Conservation (phyloP, 1,140 invertebrate species). For the Penaeus chinensis region DNA sequence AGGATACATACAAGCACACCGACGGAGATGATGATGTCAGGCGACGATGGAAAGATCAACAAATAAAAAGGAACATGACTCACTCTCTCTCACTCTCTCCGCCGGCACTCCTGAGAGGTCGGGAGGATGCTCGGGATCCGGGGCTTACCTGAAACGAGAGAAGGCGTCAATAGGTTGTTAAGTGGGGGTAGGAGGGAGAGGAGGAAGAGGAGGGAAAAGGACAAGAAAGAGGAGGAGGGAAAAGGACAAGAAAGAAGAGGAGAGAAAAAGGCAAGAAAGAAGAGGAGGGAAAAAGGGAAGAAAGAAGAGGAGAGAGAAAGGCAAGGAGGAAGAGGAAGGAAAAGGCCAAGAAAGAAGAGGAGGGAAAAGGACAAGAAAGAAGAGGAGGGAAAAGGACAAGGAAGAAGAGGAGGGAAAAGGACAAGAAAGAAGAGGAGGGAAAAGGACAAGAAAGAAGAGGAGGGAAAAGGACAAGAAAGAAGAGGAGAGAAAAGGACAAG, state of each 20-base stretch:
- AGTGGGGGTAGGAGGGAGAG: background rate
- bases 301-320: background rate
- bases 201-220: background rate
- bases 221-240: background rate
- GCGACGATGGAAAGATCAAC: too few relatives aligned
- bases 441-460: background rate
- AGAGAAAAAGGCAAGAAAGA: background rate
- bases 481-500: background rate
- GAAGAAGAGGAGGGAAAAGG: background rate
- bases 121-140: too few relatives aligned
- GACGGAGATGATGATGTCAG: too few relatives aligned
- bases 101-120: too few relatives aligned
- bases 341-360: background rate
- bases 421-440: background rate
- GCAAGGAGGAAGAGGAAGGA: background rate
- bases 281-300: background rate
- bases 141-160: too few relatives aligned
- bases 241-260: background rate
- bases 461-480: background rate
- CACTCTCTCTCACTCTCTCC: too few relatives aligned
- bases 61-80: too few relatives aligned
- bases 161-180: too few relatives aligned
- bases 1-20: too few relatives aligned
- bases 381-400: background rate
- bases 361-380: background rate